Evolutionary conservation across 2,888 invertebrate genomes (phyloP), one percentile per base, ranked within the genome.

Genomic region (Stomorhina lunata): DNA sequence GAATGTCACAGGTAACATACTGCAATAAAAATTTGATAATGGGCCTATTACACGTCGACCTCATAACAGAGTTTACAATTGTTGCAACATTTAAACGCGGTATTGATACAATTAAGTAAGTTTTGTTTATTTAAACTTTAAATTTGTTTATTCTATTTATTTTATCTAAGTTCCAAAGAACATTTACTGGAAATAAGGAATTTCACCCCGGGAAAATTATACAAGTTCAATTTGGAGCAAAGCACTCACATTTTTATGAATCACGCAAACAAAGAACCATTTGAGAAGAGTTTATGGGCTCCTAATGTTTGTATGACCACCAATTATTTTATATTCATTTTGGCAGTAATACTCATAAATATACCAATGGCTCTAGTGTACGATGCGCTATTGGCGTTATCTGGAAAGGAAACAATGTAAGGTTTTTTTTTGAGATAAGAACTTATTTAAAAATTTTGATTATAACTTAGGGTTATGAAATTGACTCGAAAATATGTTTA

Each of bases 21-120:
- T 93, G 93, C 0, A 92, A 94, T 65, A 91, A 93, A 0, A 89
- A 93, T 2, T 89, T 94, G 0, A 92, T 92, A 6, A 92, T 94
- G 0, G 96, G 97, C 89, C 95, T 94, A 76, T 93, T 96, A 45
- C 96, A 97, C 0, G 96, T 96, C 0, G 97, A 97, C 87, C 88
- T 95, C 0, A 93, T 94, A 0, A 94, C 95, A 50, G 96, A 95
- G 89, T 93, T 93, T 34, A 92, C 96, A 88, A 92, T 97, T 6
- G 92, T 93, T 0, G 93, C 94, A 0, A 93, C 93, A 0, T 96
- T 95, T 94, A 92, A 94, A 68, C 93, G 94, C 40, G 95, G 94
- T 0, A 91, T 92, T 0, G 80, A 84, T 59, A 73, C 69, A 2
- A n/a, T 71, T 5, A 78, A 37, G 78, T 71, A 10, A 53, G 90